These are phyloP conservation scores for Rotaria socialis DNA, from an alignment of 2,888 invertebrate genomes.

Conservation along the genomic window DNA sequence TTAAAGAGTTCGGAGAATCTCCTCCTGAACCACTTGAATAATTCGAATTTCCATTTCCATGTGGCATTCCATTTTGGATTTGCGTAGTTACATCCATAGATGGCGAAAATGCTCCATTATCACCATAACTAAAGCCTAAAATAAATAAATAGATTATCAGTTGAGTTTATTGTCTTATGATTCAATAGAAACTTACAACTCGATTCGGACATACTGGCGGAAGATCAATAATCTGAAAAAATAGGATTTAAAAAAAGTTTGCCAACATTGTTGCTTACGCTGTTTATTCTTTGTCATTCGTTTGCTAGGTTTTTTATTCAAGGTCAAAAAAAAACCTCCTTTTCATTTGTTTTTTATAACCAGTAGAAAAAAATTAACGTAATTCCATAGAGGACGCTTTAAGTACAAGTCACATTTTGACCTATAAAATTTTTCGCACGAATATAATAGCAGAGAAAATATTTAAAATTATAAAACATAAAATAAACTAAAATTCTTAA, in stretches of 20 bases:
- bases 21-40: conserved; percentile 21
- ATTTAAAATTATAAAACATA: too few species aligned
- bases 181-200: neutral
- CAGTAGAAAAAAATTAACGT: neutral
- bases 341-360: neutral
- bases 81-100: neutral
- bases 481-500: too few species aligned
- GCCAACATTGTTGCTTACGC: neutral
- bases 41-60: conserved; percentile 10
- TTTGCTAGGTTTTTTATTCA: neutral
- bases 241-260: too few species aligned
- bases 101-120: neutral
- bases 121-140: conserved; percentile 6
- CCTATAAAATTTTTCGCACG: too few species aligned
- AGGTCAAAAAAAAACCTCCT: neutral
- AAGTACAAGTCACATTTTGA: neutral
- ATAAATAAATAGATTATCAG: neutral
- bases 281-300: neutral
- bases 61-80: neutral
- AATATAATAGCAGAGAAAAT: too few species aligned
- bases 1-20: conserved; percentile 10
- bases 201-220: conserved; percentile 14
- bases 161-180: neutral
- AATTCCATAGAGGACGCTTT: conserved; percentile 10
- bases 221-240: neutral